phyloP scores from a whole-genome alignment of 2,113 vertebrate species.

The Halcyon malimbica region DNA sequence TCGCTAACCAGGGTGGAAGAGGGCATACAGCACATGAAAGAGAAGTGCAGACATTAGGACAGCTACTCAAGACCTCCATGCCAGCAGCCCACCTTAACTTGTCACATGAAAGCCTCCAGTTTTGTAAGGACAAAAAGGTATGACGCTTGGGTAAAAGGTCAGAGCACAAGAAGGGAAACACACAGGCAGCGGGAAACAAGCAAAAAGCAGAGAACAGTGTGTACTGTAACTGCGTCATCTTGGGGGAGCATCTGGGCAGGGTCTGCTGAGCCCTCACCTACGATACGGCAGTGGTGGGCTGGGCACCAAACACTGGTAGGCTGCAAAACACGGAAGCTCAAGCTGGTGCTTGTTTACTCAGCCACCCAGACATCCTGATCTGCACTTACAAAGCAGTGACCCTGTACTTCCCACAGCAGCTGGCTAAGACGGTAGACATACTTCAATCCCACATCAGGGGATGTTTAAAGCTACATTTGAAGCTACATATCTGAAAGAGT shows the following conservation, averaged over 20 bases:
- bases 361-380: background rate
- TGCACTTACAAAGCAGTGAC: background rate
- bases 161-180: background rate
- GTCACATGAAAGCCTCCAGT: background rate
- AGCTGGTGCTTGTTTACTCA: background rate
- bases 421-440: background rate
- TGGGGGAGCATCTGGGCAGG: background rate
- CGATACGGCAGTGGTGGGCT: background rate
- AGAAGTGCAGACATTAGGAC: background rate
- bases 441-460: background rate
- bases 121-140: background rate
- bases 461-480: background rate
- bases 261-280: background rate
- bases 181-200: background rate
- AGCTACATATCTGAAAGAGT: background rate
- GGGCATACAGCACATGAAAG: background rate
- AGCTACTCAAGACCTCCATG: background rate
- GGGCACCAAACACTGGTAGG: background rate
- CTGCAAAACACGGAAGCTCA: background rate
- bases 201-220: background rate
- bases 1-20: background rate
- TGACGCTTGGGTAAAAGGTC: background rate
- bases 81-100: background rate
- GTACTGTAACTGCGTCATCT: background rate
- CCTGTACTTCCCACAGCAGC: background rate